Conservation (phyloP, 2,113 vertebrate genomes). For the Thryonomys swinderianus region DNA sequence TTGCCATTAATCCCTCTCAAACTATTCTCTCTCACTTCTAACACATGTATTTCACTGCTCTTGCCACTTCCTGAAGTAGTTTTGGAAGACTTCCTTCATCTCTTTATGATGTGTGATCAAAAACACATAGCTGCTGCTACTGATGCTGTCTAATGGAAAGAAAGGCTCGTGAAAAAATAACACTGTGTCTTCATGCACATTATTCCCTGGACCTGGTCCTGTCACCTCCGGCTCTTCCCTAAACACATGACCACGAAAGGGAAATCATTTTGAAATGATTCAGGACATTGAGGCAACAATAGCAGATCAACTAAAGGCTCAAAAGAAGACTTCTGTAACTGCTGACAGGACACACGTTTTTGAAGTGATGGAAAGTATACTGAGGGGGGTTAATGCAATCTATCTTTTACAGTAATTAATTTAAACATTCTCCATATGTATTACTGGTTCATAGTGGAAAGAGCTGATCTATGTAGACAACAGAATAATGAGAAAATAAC, state of each 20-base stretch:
- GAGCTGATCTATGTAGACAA: neutral
- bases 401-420: neutral
- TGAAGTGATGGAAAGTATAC: neutral
- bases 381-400: neutral
- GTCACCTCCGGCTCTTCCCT: neutral
- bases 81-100: neutral
- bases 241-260: neutral
- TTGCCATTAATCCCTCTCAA: neutral
- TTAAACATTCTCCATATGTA: neutral
- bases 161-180: neutral
- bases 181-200: neutral
- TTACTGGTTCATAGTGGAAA: neutral
- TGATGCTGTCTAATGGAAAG: neutral
- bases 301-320: neutral
- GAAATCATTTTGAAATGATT: neutral
- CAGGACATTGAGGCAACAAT: neutral
- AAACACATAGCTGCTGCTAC: neutral
- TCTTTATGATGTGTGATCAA: neutral
- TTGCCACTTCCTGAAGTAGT: neutral
- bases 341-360: neutral
- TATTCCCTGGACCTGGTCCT: neutral
- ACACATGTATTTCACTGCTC: neutral
- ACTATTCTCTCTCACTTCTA: neutral
- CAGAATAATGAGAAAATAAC: slow-evolving; percentile 15
- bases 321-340: neutral